Evolutionary conservation across 2,888 invertebrate genomes (phyloP).

Genomic region (Polymixis flavicincta): DNA sequence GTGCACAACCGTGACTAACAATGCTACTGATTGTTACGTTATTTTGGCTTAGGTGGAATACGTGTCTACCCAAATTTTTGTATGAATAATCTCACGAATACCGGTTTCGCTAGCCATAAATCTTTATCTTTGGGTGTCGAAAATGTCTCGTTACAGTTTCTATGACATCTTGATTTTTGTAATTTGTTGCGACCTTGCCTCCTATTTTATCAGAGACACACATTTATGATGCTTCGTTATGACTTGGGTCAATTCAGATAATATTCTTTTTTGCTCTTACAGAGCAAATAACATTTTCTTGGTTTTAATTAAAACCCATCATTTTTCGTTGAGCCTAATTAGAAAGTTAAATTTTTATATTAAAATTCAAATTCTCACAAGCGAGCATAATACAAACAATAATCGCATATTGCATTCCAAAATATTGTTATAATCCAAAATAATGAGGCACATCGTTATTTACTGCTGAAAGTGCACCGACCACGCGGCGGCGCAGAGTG

Average conservation of each 20-base stretch:
- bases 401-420: slow-evolving; percentile 81
- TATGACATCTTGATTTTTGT: slow-evolving; percentile 72
- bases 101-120: slow-evolving; percentile 69
- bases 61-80: slow-evolving; percentile 45
- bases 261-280: slow-evolving; percentile 28
- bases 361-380: slow-evolving; percentile 67
- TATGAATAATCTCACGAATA: slow-evolving; percentile 53
- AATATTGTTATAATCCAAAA: slow-evolving; percentile 87
- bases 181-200: slow-evolving; percentile 62
- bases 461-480: slow-evolving; percentile 80
- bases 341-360: slow-evolving; percentile 64
- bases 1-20: slow-evolving; percentile 65
- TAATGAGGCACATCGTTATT: slow-evolving; percentile 87
- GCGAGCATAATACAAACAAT: slow-evolving; percentile 58
- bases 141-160: slow-evolving; percentile 70
- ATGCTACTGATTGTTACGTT: slow-evolving; percentile 58
- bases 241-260: slow-evolving; percentile 8
- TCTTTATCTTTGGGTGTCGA: slow-evolving; percentile 75
- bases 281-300: slow-evolving; percentile 33
- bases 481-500: slow-evolving; percentile 73
- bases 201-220: slow-evolving; percentile 27
- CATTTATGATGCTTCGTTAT: slow-evolving; percentile 29
- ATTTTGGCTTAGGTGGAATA: slow-evolving; percentile 54
- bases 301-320: slow-evolving; percentile 62
- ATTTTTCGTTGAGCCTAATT: slow-evolving; percentile 58